Evolutionary conservation across 1,140 invertebrate genomes (phyloP), one percentile per base, ranked within the genome.

Genomic region (Pachypsylla venusta): DNA sequence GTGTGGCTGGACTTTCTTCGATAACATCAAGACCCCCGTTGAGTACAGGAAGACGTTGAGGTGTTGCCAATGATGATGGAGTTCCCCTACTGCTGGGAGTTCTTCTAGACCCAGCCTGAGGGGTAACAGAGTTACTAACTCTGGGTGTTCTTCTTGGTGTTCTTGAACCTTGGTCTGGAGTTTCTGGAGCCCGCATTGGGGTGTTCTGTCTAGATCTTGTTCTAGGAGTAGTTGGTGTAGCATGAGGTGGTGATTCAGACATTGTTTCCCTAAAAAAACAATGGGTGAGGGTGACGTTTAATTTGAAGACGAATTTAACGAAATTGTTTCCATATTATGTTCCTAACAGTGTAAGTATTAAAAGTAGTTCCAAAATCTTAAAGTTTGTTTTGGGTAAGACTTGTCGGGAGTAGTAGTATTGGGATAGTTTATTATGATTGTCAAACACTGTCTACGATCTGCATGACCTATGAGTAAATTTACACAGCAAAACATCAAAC

Each of bases 1-100:
- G 54, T 22, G 54, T 55, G 22, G 54, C 24, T 55, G 54, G 54
- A 48, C 42, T 48, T 19, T 48, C 42, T 48, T 48, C 4, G 16
- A 48, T 48, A 48, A 48, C 42, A 5, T 48, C 42, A n/a, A 48
- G n/a, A 5, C 42, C 42, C 22, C 42, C 42, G n/a, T 4, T 48
- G 7, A 48, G n/a, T 48, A 48, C 42, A n/a, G 16, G 4, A 4
- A 22, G 42, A 19, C 42, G 42, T 22, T 48, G 42, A 19, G 42
- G 42, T 48, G 42, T 48, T 3, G 5, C 42, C 42, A 48, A 48
- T 48, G 42, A 48, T 19, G 16, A 5, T 48, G 42, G 42, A n/a
- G 42, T 48, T 7, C 42, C 42, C n/a, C 16, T n/a, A n/a, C 42
- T 48, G 22, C 42, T 48, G 5, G 42, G 42, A 19, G 42, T 48